These are phyloP conservation scores for Orthonychiurus folsomi DNA, from an alignment of 2,888 invertebrate species.

Conservation along the genomic window DNA sequence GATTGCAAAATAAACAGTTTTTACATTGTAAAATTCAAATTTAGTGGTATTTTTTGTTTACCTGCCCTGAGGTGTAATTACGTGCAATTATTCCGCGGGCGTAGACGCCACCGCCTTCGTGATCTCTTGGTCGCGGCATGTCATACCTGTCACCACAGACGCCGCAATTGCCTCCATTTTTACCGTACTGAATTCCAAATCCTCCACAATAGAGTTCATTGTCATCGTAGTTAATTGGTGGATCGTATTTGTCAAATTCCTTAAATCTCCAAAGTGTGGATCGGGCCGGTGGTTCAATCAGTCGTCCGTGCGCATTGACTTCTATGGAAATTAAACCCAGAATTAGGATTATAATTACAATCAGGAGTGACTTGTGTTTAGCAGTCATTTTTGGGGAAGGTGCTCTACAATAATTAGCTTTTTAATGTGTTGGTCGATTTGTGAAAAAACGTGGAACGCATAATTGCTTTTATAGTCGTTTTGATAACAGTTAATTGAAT, in stretches of 20 bases:
- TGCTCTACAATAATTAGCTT: too few relatives aligned
- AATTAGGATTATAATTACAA: too few relatives aligned
- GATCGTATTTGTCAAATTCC: slow-evolving; percentile 23
- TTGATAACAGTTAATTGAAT: too few relatives aligned
- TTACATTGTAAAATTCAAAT: background rate
- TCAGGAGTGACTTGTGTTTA: too few relatives aligned
- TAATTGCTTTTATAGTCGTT: too few relatives aligned
- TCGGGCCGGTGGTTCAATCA: slow-evolving; percentile 25
- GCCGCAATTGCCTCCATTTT: slow-evolving; percentile 16
- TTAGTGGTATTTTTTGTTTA: slow-evolving; percentile 27
- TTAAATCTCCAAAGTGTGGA: slow-evolving; percentile 27
- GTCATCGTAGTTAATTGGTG: slow-evolving; percentile 14
- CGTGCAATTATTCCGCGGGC: slow-evolving; percentile 43
- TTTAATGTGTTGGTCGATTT: too few relatives aligned
- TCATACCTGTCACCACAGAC: slow-evolving; percentile 43
- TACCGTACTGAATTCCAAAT: slow-evolving; percentile 8
- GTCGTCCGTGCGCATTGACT: slow-evolving; percentile 22
- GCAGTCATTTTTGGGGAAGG: too few relatives aligned
- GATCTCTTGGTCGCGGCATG: slow-evolving; percentile 38
- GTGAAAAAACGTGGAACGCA: too few relatives aligned
- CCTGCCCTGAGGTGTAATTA: slow-evolving; percentile 42
- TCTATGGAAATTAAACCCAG: too few relatives aligned
- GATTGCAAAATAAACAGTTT: background rate
- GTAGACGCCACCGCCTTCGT: slow-evolving; percentile 43
- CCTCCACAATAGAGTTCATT: slow-evolving; percentile 17